Conservation (phyloP, 2,113 vertebrate genomes). For the Globicephala melas region DNA sequence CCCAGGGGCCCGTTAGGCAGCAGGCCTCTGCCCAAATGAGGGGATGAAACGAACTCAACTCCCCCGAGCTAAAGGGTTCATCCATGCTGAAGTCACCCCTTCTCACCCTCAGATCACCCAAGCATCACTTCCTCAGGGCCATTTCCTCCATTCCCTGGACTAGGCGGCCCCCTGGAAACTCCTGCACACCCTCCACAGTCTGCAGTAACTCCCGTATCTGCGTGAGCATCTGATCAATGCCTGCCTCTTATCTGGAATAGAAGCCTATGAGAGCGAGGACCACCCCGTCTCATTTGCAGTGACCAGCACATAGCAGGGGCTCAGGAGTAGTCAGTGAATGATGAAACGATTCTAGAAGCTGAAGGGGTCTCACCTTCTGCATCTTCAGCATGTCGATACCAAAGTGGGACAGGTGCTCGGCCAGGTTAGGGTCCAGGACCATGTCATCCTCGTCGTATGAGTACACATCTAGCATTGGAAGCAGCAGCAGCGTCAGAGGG, state of each 20-base stretch:
- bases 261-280: not conserved
- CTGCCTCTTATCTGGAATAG: not conserved
- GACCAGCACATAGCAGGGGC: not conserved
- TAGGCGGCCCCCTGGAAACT: not conserved
- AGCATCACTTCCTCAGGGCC: not conserved
- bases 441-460: constrained; percentile 99
- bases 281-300: not conserved
- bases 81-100: not conserved
- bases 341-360: not conserved
- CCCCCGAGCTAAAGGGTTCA: not conserved
- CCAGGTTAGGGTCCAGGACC: constrained; percentile 95
- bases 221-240: not conserved
- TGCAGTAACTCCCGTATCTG: not conserved
- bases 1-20: not conserved
- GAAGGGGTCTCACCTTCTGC: constrained; percentile 89
- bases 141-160: not conserved
- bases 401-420: constrained; percentile 96
- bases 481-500: not conserved
- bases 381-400: constrained; percentile 99
- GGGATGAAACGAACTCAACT: not conserved
- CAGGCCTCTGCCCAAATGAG: not conserved
- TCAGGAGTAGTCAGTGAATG: not conserved
- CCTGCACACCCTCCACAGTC: rapidly evolving
- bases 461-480: constrained; percentile 89
- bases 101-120: not conserved